Conservation (phyloP, 2,113 vertebrate genomes). For the Mormyrus iriodes region DNA sequence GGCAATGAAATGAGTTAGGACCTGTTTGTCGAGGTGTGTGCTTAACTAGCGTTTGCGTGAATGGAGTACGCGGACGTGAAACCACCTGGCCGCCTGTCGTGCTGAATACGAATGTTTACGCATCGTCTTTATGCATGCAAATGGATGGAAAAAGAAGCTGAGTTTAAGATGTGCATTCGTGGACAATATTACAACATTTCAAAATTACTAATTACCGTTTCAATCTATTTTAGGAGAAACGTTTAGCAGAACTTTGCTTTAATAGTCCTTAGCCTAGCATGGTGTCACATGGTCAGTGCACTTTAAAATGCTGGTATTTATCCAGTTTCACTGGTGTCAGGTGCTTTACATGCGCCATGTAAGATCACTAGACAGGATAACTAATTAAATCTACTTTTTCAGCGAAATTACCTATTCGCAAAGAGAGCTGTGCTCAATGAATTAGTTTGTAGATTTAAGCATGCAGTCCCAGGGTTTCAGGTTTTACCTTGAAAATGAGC, state of each 20-base stretch:
- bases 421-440: neutral
- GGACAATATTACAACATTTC: neutral
- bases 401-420: neutral
- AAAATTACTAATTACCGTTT: neutral
- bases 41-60: neutral
- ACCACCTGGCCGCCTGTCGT: neutral
- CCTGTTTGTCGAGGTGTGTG: neutral
- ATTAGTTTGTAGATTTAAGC: neutral
- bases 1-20: neutral
- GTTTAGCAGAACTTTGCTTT: neutral
- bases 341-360: neutral
- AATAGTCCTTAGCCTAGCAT: neutral
- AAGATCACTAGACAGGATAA: neutral
- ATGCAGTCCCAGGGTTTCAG: neutral
- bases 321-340: neutral
- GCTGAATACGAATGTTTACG: neutral
- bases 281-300: neutral
- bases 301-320: neutral
- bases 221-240: neutral
- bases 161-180: neutral
- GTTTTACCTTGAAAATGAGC: neutral
- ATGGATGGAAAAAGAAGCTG: neutral
- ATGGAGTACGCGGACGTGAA: neutral
- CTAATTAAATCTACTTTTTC: neutral
- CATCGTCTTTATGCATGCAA: neutral